Evolutionary conservation across 2,888 invertebrate species (phyloP), one percentile per base, ranked within the genome.

Genomic region (Tachystola acroxantha): DNA sequence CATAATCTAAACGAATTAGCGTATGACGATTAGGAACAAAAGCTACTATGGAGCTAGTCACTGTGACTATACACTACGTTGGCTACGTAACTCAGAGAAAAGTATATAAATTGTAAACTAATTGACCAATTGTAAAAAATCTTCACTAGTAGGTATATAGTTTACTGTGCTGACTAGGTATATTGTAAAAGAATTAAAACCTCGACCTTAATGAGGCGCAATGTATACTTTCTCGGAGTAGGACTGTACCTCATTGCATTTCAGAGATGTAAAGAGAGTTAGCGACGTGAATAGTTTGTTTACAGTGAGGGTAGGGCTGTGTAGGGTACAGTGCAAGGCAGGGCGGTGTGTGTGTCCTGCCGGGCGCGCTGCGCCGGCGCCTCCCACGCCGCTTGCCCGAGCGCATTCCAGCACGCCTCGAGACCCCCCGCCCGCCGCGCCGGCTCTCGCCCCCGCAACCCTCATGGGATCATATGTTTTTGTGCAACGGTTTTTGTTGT

Each of bases 401-500:
- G 77, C 82, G 78, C 86, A 85, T 85, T 86, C 86, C 85, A 81
- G 77, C 86, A 85, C 85, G 85, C 85, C 85, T 79, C 72, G 66
- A 70, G 67, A 61, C 70, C 65, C 68, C 73, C 70, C 52, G 64
- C 49, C 57, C 54, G 46, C 46, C 35, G 13, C 13, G 9, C 10
- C 9, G 40, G 36, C 47, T 40, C 42, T 29, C 46, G 54, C 57
- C 69, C 72, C 77, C 75, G 53, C 63, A 62, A 69, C 77, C 79
- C 80, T 76, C 82, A 73, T 76, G 78, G 79, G 84, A 85, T 86
- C 86, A 86, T 86, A 86, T 86, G 86, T 86, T 86, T 86, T 86
- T 86, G 77, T 84, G 81, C 84, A 86, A 85, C 86, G 84, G 86
- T 86, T 86, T 86, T 86, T 86, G 85, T 85, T 82, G 82, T 84